phyloP scores from a whole-genome alignment of 2,113 vertebrate species.

The Labrus mixtus region DNA sequence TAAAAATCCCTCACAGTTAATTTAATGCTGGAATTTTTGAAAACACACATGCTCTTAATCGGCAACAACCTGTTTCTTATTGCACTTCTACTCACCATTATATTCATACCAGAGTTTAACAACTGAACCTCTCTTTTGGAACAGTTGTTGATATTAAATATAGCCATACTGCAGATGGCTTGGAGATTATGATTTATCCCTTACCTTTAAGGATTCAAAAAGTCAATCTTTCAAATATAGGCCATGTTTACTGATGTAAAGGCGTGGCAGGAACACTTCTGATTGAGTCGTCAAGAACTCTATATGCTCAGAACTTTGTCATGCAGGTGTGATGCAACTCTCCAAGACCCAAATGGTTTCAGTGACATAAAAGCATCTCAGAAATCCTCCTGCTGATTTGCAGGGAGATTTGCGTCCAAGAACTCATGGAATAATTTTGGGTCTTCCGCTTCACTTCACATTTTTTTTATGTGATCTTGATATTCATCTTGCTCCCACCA shows the following conservation, averaged over 20 bases:
- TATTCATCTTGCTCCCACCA: neutral
- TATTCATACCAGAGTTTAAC: too few relatives aligned
- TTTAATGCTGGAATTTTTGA: too few relatives aligned
- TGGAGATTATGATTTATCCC: neutral
- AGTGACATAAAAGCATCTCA: neutral
- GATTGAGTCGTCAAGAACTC: constrained; percentile 3
- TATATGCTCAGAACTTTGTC: neutral
- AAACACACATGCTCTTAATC: too few relatives aligned
- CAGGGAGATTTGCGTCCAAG: neutral
- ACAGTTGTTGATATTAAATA: neutral
- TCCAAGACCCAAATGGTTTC: neutral
- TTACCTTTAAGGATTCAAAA: too few relatives aligned
- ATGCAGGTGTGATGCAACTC: constrained; percentile 5
- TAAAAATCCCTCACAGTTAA: too few relatives aligned
- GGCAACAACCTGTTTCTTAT: too few relatives aligned
- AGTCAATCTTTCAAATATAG: neutral
- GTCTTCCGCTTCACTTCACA: neutral
- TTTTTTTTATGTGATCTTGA: neutral
- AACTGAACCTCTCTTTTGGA: too few relatives aligned
- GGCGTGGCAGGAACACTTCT: neutral
- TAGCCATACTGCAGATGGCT: neutral
- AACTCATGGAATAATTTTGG: constrained; percentile 2
- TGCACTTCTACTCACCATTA: too few relatives aligned
- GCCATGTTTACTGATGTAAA: neutral
- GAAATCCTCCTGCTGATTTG: neutral